Conservation (phyloP, 2,797 vertebrate species). For the Gymnoscopelus braueri region DNA sequence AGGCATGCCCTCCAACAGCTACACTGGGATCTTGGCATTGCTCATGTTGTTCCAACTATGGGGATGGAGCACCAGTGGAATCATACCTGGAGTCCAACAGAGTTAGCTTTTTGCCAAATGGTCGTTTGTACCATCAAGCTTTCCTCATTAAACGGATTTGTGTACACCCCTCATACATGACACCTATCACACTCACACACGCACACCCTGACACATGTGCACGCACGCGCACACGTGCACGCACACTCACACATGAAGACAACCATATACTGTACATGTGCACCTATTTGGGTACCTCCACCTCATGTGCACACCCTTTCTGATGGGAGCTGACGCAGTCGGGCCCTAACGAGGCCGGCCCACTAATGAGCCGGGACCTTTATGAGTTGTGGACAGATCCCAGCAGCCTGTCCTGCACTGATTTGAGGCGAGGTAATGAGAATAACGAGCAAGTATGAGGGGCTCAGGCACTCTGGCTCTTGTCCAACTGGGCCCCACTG, state of each 20-base stretch:
- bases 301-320: conserved; percentile 54
- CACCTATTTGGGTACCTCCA: conserved; percentile 60
- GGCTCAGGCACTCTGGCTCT: conserved; percentile 71
- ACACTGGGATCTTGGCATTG: conserved; percentile 68
- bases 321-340: conserved; percentile 61
- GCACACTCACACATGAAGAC: not conserved
- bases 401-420: conserved; percentile 80
- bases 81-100: conserved; percentile 52
- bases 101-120: not conserved
- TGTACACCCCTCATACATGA: conserved; percentile 3
- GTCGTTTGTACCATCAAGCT: not conserved
- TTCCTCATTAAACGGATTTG: not conserved
- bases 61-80: conserved; percentile 50
- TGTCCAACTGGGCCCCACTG: conserved; percentile 77
- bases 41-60: conserved; percentile 50
- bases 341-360: conserved; percentile 52
- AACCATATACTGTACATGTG: conserved; percentile 24
- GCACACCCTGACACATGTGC: conserved; percentile 12
- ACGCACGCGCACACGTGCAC: conserved; percentile 5
- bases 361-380: conserved; percentile 77
- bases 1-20: conserved; percentile 67
- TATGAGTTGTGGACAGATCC: conserved; percentile 84
- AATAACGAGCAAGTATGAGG: conserved; percentile 80
- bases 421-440: conserved; percentile 84
- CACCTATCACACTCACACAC: conserved; percentile 4